Evolutionary conservation across 2,113 vertebrate species (phyloP).

Genomic region (Hemibates koningsi): DNA sequence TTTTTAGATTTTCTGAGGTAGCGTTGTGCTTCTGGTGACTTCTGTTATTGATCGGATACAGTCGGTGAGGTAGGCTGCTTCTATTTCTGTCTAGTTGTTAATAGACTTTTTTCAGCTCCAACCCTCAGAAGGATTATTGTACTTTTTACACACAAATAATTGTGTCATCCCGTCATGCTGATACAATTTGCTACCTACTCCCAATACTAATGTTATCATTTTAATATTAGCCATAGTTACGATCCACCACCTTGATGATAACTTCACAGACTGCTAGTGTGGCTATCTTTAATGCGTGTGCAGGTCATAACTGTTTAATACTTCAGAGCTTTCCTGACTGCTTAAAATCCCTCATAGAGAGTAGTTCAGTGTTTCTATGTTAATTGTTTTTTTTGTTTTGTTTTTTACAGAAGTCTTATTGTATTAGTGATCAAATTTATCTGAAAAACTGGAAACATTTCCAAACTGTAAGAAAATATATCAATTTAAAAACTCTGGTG

Average conservation of each 20-base stretch:
- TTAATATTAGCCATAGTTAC: neutral
- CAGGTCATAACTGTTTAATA: neutral
- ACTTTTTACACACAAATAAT: neutral
- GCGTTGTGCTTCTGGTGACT: neutral
- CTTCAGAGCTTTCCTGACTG: neutral
- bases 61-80: neutral
- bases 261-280: neutral
- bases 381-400: neutral
- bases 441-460: neutral
- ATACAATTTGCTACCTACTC: neutral
- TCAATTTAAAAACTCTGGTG: neutral
- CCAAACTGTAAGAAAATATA: neutral
- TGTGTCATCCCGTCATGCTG: neutral
- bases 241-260: neutral
- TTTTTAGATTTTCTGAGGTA: neutral
- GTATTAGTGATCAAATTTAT: rapidly evolving
- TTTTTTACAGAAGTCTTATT: neutral
- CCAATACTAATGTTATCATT: neutral
- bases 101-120: neutral
- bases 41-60: neutral
- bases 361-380: neutral
- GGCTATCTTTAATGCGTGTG: neutral
- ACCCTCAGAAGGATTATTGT: neutral
- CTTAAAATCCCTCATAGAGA: neutral
- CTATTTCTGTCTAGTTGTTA: neutral